phyloP scores from a whole-genome alignment of 2,888 invertebrate genomes.

The Hydriomena furcata region DNA sequence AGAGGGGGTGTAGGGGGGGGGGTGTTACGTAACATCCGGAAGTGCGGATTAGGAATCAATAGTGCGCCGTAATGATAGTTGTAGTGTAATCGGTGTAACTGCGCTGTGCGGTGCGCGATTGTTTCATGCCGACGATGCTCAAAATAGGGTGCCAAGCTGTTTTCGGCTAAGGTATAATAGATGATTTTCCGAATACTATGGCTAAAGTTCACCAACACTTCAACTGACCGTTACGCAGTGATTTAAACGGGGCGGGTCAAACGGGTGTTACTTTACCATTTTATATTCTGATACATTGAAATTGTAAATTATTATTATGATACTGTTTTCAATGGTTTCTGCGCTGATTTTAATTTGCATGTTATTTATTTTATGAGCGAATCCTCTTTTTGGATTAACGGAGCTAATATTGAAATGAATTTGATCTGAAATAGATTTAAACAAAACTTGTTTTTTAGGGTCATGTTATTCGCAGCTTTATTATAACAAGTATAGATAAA shows the following conservation, averaged over 20 bases:
- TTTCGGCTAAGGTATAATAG: background rate
- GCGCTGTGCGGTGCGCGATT: constrained; percentile 69
- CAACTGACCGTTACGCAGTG: constrained; percentile 1
- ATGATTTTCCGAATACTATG: background rate
- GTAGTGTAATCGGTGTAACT: constrained; percentile 72
- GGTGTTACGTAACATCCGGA: constrained; percentile 80
- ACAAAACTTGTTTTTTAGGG: constrained; percentile 27
- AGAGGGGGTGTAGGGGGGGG: constrained; percentile 37
- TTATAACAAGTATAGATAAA: background rate
- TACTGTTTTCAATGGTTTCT: constrained; percentile 4
- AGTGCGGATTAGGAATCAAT: constrained; percentile 84
- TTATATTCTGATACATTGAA: background rate
- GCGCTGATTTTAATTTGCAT: constrained; percentile 10
- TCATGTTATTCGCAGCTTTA: constrained; percentile 1
- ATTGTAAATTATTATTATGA: constrained; percentile 4
- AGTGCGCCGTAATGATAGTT: constrained; percentile 82
- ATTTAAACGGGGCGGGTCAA: background rate
- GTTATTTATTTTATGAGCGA: constrained; percentile 7
- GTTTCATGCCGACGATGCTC: constrained; percentile 20
- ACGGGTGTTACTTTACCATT: background rate
- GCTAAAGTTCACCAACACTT: background rate
- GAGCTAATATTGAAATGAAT: constrained; percentile 30
- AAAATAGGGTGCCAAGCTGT: constrained; percentile 6
- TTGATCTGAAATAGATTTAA: constrained; percentile 27
- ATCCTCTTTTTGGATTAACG: constrained; percentile 24